Evolutionary conservation across 1,140 invertebrate species (phyloP).

Genomic region (Microplitis demolitor): DNA sequence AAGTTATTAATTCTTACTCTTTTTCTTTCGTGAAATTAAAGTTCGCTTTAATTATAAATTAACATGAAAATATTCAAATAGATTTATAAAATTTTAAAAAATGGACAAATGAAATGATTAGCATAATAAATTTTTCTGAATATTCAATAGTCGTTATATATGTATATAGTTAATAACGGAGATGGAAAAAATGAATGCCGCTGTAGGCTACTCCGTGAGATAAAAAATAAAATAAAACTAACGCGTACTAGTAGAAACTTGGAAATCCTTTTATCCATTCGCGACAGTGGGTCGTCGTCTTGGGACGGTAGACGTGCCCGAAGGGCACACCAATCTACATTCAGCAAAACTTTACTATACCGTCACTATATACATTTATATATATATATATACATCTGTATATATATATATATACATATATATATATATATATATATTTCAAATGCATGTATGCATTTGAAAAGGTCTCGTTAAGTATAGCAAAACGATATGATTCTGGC

Average conservation of each 20-base stretch:
- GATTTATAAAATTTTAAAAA: too few species aligned
- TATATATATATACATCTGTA: not conserved
- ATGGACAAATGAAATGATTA: too few species aligned
- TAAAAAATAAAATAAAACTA: conserved; percentile 21
- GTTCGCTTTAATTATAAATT: too few species aligned
- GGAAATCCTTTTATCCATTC: conserved; percentile 38
- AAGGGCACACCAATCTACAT: conserved; percentile 14
- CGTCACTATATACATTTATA: conserved; percentile 5
- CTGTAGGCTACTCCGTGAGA: conserved; percentile 19
- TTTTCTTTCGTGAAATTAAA: not conserved
- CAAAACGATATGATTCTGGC: conserved; percentile 12
- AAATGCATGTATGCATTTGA: conserved; percentile 6
- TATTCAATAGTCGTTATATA: too few species aligned
- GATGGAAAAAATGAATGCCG: not conserved
- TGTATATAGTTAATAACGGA: not conserved
- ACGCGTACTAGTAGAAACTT: conserved; percentile 23
- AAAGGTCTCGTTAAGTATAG: conserved; percentile 1
- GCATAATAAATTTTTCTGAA: too few species aligned
- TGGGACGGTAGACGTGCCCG: conserved; percentile 19
- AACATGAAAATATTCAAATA: too few species aligned
- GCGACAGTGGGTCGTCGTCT: conserved; percentile 13
- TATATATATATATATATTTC: not conserved
- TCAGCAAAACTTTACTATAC: not conserved
- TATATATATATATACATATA: not conserved
- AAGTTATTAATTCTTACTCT: not conserved